These are phyloP conservation scores for Drosophila sp. DNA, from an alignment of 1,140 invertebrate genomes.

Conservation along the genomic window DNA sequence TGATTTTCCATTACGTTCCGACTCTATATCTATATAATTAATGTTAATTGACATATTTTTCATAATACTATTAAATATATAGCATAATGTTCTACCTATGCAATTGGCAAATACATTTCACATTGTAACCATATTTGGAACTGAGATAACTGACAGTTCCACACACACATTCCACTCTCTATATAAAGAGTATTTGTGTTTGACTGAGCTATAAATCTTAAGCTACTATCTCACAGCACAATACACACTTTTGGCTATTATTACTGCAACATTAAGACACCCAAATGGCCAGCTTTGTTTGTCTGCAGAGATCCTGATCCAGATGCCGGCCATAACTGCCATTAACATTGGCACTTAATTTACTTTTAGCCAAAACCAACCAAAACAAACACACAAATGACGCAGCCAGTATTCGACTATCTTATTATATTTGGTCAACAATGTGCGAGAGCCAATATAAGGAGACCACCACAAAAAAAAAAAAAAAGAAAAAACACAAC, in stretches of 20 bases:
- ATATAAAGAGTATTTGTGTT: constrained; percentile 3
- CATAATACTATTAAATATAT: too few relatives aligned
- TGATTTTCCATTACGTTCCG: constrained; percentile 3
- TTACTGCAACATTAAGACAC: constrained; percentile 81
- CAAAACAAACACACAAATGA: constrained; percentile 73
- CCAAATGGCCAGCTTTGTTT: constrained; percentile 71
- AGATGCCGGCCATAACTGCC: constrained; percentile 78
- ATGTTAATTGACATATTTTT: too few relatives aligned
- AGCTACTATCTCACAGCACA: constrained; percentile 65
- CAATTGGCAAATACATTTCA: neutral
- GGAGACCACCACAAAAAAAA: constrained; percentile 34
- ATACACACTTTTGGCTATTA: constrained; percentile 78
- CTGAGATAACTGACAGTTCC: too few relatives aligned
- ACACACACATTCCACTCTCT: neutral
- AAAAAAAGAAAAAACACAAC: constrained; percentile 33
- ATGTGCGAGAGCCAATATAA: constrained; percentile 59
- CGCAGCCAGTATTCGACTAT: constrained; percentile 53
- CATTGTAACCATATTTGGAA: neutral
- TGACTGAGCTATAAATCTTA: constrained; percentile 68
- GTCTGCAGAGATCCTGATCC: constrained; percentile 67
- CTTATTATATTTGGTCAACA: constrained; percentile 82
- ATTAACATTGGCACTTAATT: constrained; percentile 83
- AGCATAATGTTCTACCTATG: too few relatives aligned
- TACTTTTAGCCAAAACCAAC: constrained; percentile 77
- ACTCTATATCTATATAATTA: too few relatives aligned